phyloP scores from a whole-genome alignment of 37 sponge, comb jelly and placozoan species.

The Beroe forskalii region DNA sequence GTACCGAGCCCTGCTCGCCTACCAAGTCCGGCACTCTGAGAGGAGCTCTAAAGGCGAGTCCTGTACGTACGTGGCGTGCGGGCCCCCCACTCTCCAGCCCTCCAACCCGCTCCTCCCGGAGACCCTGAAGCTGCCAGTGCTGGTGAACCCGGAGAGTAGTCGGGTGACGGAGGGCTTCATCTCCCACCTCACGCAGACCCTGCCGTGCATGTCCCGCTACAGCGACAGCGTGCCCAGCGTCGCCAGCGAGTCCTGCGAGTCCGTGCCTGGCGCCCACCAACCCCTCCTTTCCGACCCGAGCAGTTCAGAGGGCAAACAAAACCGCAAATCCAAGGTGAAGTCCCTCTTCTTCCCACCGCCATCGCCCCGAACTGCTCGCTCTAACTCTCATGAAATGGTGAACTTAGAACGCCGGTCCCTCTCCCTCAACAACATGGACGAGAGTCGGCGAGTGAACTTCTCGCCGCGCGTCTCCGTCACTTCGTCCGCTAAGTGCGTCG shows the following conservation, averaged over 20 bases:
- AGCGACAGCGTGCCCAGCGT: constrained; percentile 1
- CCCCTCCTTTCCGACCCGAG: not conserved
- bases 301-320: not conserved
- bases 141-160: not conserved
- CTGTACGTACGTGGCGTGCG: not conserved
- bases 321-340: not conserved
- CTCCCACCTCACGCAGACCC: not conserved
- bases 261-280: not conserved
- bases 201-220: not conserved
- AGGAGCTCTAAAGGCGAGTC: not conserved
- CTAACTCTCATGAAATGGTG: not conserved
- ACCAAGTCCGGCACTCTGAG: constrained; percentile 4
- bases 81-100: not conserved
- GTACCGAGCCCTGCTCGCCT: constrained; percentile 71
- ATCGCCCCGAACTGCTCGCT: not conserved
- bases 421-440: not conserved
- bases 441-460: not conserved
- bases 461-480: not conserved
- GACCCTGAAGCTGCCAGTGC: not conserved
- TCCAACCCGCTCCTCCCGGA: not conserved
- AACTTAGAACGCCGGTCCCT: not conserved
- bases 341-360: constrained; percentile 7
- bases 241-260: not conserved
- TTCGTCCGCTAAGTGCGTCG: not conserved
- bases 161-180: not conserved